Base-by-base conservation (phyloP, 2,113 vertebrate species). In the Psophia crepitans region DNA sequence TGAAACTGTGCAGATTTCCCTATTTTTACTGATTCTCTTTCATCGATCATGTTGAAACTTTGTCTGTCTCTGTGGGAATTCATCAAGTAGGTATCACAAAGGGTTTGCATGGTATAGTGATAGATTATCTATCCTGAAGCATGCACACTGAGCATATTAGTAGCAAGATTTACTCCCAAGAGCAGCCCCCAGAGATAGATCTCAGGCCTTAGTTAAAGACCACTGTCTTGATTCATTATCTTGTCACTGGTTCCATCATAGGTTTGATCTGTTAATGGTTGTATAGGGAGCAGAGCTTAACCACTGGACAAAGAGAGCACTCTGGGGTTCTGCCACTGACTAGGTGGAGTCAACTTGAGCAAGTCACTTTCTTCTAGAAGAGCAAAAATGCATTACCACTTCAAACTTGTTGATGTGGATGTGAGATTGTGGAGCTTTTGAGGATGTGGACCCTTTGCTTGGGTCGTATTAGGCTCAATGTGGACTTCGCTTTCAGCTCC, bases 171-270 rank as follows among this genome's bases (percentile, higher is more conserved):
- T 94, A 71, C 77, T 89, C 85, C 85, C 49, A 61, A 12, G 63
- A 89, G 39, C 23, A 83, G 49, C 39, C 86, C 92, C 71, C 35
- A 66, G 82, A 94, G 92, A 89, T 6, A 81, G 49, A 83, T 76
- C 66, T 66, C 35, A 39, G 81, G 70, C 65, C 87, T 94, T 76
- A 86, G 83, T 88, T 89, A 76, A 76, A 95, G 66, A 84, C 60
- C 46, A 35, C 53, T 84, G 65, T 70, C 79, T 89, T 39, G 33
- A 33, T 92, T 95, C 27, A 86, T 95, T 84, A 86, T 64, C 87
- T 92, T 87, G 73, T 79, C 85, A 69, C 74, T 54, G 77, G 57
- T 80, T 80, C 88, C 82, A 68, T 28, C 14, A 7, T 26, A 57
- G 80, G 23, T 76, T 92, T 93, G 74, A 76, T 90, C 76, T 80